Evolutionary conservation across 2,113 vertebrate genomes (phyloP).

Genomic region (Stigmatopora argus): DNA sequence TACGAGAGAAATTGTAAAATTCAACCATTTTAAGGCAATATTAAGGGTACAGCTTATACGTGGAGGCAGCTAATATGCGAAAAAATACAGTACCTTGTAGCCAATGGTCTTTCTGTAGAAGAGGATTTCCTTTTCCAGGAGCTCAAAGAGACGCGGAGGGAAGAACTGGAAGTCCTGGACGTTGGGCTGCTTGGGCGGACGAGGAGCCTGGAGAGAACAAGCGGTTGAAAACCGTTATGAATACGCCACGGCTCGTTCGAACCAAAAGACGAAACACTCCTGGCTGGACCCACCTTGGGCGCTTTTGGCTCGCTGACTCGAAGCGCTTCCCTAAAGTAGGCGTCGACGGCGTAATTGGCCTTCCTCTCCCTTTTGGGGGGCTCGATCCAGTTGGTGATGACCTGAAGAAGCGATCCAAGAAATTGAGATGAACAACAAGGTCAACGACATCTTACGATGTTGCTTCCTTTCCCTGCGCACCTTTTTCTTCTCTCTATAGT

Average conservation of each 20-base stretch:
- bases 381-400: conserved; percentile 98
- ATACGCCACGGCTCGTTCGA: too few species aligned
- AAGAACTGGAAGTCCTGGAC: conserved; percentile 99
- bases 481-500: conserved; percentile 99
- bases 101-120: conserved; percentile 99
- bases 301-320: conserved; percentile 97
- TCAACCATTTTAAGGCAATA: too few species aligned
- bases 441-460: background rate
- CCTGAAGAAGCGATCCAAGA: conserved; percentile 47
- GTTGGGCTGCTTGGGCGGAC: conserved; percentile 96
- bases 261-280: background rate
- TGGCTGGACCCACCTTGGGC: conserved; percentile 78
- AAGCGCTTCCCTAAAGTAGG: conserved; percentile 95
- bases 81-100: conserved; percentile 80
- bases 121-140: conserved; percentile 95
- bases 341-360: conserved; percentile 97
- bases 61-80: too few species aligned
- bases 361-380: conserved; percentile 96
- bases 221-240: too few species aligned
- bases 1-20: too few species aligned
- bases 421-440: background rate
- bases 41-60: too few species aligned
- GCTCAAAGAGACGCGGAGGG: conserved; percentile 93
- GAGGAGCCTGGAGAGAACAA: conserved; percentile 79
- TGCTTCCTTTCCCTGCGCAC: conserved; percentile 52